Base-by-base conservation (phyloP, 2,113 vertebrate species). In the Scalopus aquaticus region DNA sequence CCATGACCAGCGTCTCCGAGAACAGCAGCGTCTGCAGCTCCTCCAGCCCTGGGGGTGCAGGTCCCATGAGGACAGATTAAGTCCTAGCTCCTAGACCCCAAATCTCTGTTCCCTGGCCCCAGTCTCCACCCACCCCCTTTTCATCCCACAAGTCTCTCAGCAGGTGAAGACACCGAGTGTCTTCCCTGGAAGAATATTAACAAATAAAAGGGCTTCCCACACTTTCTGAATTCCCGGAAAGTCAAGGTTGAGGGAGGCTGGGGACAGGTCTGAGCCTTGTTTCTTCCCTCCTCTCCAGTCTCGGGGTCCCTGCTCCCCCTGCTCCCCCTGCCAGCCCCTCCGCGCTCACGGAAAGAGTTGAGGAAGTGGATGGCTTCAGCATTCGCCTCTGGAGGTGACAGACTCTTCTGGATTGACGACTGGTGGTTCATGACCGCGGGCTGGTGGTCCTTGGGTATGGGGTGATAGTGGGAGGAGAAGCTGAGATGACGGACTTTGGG, bases 1-100 rank as follows among this genome's bases (percentile, higher is more conserved):
- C 76, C 1, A 98, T 98, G 83, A 97, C 96, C 97, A 99, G 97
- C 0, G 97, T 98, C 97, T 99, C 99, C 0, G 98, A 44, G 88
- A 99, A 99, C 56, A 94, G 39, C 32, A 97, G 39, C 70, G 60
- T 46, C 69, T 76, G 74, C 76, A 97, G 67, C 46, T 97, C 96
- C n/a, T 96, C 83, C 32, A 56, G 1, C 17, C 6, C 97, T 97
- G 79, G 6, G 58, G 70, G 81, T 3, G 3, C 56, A 37, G 46
- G 22, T 88, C 32, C 60, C 24, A 0, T 16, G 46, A 46, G 42
- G 35, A n/a, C 64, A 78, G 65, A n/a, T 64, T 12, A 87, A 81
- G 56, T 62, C 84, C 6, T 7, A 46, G 64, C 35, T 87, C 79
- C 13, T 60, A 9, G 37, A 24, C 67, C 35, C 72, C 49, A 6